Base-by-base conservation (phyloP, 1,140 invertebrate species). In the Elysia chlorotica region DNA sequence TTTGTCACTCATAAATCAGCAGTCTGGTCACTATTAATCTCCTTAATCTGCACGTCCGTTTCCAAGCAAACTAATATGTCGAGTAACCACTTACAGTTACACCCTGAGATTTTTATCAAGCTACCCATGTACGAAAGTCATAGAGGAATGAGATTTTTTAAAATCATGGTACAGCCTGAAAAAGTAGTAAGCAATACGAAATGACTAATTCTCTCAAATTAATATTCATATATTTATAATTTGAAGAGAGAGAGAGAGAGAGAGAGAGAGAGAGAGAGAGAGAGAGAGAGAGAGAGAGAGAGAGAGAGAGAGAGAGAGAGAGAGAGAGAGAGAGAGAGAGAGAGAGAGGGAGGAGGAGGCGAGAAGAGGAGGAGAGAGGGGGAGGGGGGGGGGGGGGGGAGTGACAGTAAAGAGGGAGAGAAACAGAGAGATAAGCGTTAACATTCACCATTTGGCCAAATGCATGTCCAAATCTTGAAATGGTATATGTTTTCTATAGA, bases 211-310 rank as follows among this genome's bases (percentile, higher is more conserved):
- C 6, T 14, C 21, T 4, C 30, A 25, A 63, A 5, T 31, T 10
- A 30, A 17, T 2, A 4, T 4, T 25, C 2, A 3, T 6, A 30
- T 5, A 35, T 6, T 31, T 25, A 41, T 38, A 19, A 66, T n/a
- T 38, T 33, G 10, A 28, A 66, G 65, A 66, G 14, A 66, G 30
- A 66, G 35, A 37, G 35, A 36, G 30, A 66, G 35, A 66, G 28
- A 66, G 65, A 63, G 65, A 66, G 35, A 66, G 65, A 6, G 6
- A n/a, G 28, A 63, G 10, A 63, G 61, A 63, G 17, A 6, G 28
- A 63, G 61, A 63, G 61, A 63, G 61, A 63, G 61, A 30, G 61
- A 63, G 61, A 63, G 61, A 63, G 17, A 63, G 61, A 63, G 61
- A 63, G 61, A 35, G 31, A 35, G 4, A 5, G 31, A 35, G 6